Conservation (phyloP, 2,888 invertebrate genomes). For the Sminthurinus aureus region DNA sequence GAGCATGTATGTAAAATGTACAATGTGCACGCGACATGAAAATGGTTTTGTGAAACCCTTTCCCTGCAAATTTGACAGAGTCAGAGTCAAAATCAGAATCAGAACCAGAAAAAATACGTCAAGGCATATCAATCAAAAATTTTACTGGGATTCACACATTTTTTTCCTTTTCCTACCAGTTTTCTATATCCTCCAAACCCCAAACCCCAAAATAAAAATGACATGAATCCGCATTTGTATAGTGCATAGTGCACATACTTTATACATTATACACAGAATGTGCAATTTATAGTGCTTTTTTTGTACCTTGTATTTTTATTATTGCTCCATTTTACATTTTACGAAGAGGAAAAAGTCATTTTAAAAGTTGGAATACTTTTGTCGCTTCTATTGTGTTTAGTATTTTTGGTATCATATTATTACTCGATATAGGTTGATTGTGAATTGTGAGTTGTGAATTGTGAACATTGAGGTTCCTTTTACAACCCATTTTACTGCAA, state of each 20-base stretch:
- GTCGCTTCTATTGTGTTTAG: neutral
- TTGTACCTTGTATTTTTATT: neutral
- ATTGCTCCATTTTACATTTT: neutral
- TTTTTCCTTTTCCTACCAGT: neutral
- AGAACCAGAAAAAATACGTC: conserved; percentile 6
- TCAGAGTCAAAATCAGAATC: too few species aligned
- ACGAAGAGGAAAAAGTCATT: neutral
- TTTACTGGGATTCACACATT: neutral
- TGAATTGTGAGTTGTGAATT: neutral
- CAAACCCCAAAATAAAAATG: neutral
- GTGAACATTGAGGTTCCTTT: neutral
- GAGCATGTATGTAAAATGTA: too few species aligned
- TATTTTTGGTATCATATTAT: neutral
- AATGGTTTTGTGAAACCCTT: neutral
- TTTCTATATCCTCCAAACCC: neutral
- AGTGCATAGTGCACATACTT: neutral
- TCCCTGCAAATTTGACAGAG: neutral
- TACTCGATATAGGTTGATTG: too few species aligned
- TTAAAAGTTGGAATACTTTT: neutral
- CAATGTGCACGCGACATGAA: neutral
- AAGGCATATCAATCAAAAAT: conserved; percentile 22
- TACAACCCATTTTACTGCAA: neutral
- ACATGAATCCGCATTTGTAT: neutral
- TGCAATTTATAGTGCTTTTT: neutral
- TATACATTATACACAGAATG: neutral